Evolutionary conservation across 2,888 invertebrate genomes (phyloP).

Genomic region (Hydropsyche betteni): DNA sequence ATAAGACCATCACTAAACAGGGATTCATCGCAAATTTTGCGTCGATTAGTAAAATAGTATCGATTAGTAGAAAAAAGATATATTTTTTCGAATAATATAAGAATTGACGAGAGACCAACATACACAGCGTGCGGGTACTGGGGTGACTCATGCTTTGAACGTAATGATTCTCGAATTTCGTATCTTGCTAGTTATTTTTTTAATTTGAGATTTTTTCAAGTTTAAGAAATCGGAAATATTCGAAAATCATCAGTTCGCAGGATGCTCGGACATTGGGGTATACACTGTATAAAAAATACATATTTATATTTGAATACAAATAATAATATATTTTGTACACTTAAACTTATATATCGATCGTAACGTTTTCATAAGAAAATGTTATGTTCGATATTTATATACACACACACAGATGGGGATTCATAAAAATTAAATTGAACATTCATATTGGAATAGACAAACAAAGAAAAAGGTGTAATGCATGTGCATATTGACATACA

Average conservation of each 20-base stretch:
- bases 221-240: not conserved
- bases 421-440: not conserved
- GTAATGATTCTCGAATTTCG: slow-evolving; percentile 11
- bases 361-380: not conserved
- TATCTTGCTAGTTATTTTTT: not conserved
- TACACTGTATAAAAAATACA: slow-evolving; percentile 30
- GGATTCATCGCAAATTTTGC: slow-evolving; percentile 8
- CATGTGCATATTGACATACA: slow-evolving; percentile 24
- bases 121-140: slow-evolving; percentile 48
- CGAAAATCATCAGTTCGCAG: slow-evolving; percentile 17
- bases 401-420: not conserved
- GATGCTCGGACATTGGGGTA: slow-evolving; percentile 31
- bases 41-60: slow-evolving; percentile 2
- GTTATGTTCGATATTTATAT: not conserved
- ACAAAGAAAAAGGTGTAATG: no score
- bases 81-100: not conserved
- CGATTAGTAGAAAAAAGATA: slow-evolving; percentile 21
- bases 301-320: slow-evolving; percentile 21
- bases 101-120: slow-evolving; percentile 47
- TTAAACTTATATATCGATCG: not conserved
- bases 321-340: slow-evolving; percentile 17
- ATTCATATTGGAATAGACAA: not conserved
- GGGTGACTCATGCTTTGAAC: slow-evolving; percentile 50
- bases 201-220: not conserved
- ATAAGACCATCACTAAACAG: slow-evolving; percentile 33